Percentiles rank a stretch among this genome's conserved stretches.
phyloP scores from a whole-genome alignment of 1,140 invertebrate genomes.

The Spodoptera frugiperda region DNA sequence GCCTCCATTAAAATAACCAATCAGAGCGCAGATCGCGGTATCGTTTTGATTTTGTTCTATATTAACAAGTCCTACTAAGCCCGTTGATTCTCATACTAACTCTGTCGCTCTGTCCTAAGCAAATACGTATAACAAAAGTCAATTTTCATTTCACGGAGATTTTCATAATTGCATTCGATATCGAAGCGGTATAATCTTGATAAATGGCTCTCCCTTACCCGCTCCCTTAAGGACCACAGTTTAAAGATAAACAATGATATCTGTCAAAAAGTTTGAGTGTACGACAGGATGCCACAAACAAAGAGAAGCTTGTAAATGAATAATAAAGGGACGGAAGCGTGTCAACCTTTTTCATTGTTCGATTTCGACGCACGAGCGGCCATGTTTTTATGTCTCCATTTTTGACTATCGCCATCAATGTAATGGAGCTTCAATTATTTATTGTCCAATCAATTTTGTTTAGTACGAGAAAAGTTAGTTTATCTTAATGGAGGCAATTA shows the following conservation, averaged over 20 bases:
- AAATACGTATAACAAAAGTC: too few relatives aligned
- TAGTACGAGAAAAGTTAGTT: background rate
- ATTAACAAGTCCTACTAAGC: too few relatives aligned
- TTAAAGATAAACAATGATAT: slow-evolving; percentile 52
- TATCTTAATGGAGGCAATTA: too few relatives aligned
- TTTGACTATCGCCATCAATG: slow-evolving; percentile 34
- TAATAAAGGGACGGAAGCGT: slow-evolving; percentile 59
- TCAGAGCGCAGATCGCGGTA: too few relatives aligned
- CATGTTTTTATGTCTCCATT: slow-evolving; percentile 49
- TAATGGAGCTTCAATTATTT: slow-evolving; percentile 11
- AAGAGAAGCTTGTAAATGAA: slow-evolving; percentile 60
- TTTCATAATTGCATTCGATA: too few relatives aligned
- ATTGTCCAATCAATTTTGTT: slow-evolving; percentile 5
- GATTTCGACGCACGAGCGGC: slow-evolving; percentile 49
- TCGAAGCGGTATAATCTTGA: background rate
- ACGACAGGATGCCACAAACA: slow-evolving; percentile 58
- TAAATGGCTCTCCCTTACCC: background rate
- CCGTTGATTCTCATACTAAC: too few relatives aligned
- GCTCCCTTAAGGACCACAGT: slow-evolving; percentile 3
- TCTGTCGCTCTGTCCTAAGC: too few relatives aligned
- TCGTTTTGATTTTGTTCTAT: too few relatives aligned
- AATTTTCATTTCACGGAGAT: too few relatives aligned
- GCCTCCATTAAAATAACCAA: too few relatives aligned
- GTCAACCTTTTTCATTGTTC: slow-evolving; percentile 58
- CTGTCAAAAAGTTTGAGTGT: slow-evolving; percentile 51